Base-by-base conservation (phyloP, 2,113 vertebrate genomes). In the Triplophysa tibetana region DNA sequence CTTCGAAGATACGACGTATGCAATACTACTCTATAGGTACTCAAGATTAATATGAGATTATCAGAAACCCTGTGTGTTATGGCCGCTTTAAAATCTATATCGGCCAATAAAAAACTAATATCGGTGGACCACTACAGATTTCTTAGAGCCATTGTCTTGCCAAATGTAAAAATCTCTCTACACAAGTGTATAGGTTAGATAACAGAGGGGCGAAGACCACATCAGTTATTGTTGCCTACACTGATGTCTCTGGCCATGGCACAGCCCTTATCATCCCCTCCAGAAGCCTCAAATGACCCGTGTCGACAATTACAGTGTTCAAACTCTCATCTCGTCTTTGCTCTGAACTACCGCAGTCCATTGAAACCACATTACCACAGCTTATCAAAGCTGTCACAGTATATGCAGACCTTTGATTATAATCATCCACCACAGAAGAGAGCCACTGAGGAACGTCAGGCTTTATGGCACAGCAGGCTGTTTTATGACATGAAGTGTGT, bases 321-420 rank as follows among this genome's bases (percentile, higher is more conserved):
- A 33, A 50, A 52, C 16, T 16, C 16, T 29, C 45, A 48, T 62
- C 41, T 63, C 3, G 33, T 12, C 29, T 61, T 45, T 11, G 7
- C 21, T 43, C 72, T 33, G 26, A 17, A 67, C 2, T 38, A 33
- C 75, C 41, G 63, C 16, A n/a, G n/a, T 43, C 75, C 64, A 60
- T n/a, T 68, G 33, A 70, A 79, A 63, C 58, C 66, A 61, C 56
- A 29, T 77, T 66, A 33, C 74, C 43, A 14, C 21, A 66, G 72
- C 60, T 76, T 12, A 75, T 62, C 81, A 33, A 43, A n/a, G 10
- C 7, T 11, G 17, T 70, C 58, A 79, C 24, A 56, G 41, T 60
- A 13, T 23, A 16, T 3, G 21, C 24, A 61, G 24, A 26, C 48
- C 67, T 64, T 78, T 68, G 29, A 68, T 62, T 78, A 75, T 29